Conservation (phyloP, 2,113 vertebrate species). For the Pomatorhinus ruficollis region DNA sequence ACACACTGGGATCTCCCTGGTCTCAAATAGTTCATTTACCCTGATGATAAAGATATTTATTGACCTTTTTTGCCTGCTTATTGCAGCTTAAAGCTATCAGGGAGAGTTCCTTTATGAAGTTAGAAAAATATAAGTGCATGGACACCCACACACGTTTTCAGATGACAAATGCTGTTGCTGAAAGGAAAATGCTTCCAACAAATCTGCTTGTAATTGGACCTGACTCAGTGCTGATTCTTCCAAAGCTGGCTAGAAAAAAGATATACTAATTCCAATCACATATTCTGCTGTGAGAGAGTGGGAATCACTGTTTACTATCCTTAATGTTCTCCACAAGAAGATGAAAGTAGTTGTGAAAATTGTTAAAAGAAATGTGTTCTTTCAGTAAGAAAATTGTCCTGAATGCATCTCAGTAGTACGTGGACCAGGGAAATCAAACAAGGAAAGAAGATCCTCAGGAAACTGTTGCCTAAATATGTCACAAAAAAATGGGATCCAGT, state of each 20-base stretch:
- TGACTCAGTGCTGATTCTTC: not conserved
- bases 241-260: not conserved
- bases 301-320: not conserved
- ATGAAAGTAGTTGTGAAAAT: not conserved
- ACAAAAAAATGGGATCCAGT: not conserved
- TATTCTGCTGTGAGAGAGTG: not conserved
- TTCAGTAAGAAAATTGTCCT: not conserved
- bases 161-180: not conserved
- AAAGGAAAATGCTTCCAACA: constrained; percentile 10
- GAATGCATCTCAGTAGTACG: not conserved
- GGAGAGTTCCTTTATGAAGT: not conserved
- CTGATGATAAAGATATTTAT: not conserved
- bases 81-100: not conserved
- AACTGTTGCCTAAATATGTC: not conserved
- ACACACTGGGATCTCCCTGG: not conserved
- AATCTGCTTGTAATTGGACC: not conserved
- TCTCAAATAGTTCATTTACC: not conserved
- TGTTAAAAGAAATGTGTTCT: not conserved
- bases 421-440: not conserved
- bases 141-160: not conserved
- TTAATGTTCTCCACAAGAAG: not conserved
- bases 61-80: not conserved
- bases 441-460: not conserved
- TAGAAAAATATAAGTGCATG: not conserved
- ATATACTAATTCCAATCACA: not conserved